Base-by-base conservation (phyloP, 2,113 vertebrate genomes). In the Rhinichthys klamathensis region DNA sequence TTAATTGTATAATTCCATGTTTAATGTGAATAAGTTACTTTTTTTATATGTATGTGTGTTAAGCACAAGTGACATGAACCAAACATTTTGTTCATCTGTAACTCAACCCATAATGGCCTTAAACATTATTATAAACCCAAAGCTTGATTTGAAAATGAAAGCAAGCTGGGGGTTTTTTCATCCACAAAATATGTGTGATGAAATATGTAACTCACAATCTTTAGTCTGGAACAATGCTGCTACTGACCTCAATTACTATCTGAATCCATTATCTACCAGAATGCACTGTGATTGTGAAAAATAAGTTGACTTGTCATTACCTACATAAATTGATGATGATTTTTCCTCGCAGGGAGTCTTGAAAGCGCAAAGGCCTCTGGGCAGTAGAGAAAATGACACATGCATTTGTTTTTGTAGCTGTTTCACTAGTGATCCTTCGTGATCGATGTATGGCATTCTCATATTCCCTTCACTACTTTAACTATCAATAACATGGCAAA, bases 201-300 rank as follows among this genome's bases (percentile, higher is more conserved):
- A 27, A 80, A 13, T 60, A 25, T 30, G 6, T 25, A 61, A 61
- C 54, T 38, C 49, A n/a, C 32, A 32, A n/a, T 61, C 21, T 35
- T 79, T 54, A 11, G 13, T 18, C n/a, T 10, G 13, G 38, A 80
- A 80, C 56, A 80, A 27, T 44, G 58, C 58, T 79, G 21, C 21
- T 60, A n/a, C 18, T 79, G 56, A 46, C 16, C 15, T 21, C 25
- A 30, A 44, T 49, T 81, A 44, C 9, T n/a, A 16, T 81, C n/a
- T 81, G 9, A 49, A 81, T 67, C 25, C 16, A 69, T 61, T 61
- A 51, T 81, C 61, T 81, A 41, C 41, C 79, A 81, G 41, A 67
- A 81, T 81, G 9, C 61, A 67, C n/a, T 30, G 27, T 38, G 10
- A 32, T 27, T 67, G 13, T 25, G 16, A 11, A 51, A 41, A 81